Percentiles rank a stretch among this genome's conserved stretches.
phyloP scores from a whole-genome alignment of 2,113 vertebrate genomes.

The Ophthalmolycus amberensis region DNA sequence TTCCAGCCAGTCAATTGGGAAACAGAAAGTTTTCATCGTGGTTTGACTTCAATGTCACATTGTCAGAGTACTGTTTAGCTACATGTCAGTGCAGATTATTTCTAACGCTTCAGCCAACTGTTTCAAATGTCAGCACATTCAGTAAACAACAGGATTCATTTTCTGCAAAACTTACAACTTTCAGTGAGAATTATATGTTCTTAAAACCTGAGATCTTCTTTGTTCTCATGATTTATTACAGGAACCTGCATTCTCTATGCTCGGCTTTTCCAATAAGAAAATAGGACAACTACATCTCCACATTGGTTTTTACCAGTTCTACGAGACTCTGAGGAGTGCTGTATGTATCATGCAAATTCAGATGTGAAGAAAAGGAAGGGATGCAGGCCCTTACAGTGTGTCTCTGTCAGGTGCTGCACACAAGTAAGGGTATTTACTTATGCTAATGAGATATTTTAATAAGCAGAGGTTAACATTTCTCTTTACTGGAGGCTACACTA shows the following conservation, averaged over 20 bases:
- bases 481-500: slow-evolving; percentile 31
- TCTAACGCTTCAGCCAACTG: slow-evolving; percentile 59
- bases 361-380: neutral
- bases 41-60: slow-evolving; percentile 68
- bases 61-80: slow-evolving; percentile 54
- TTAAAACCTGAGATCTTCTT: slow-evolving; percentile 43
- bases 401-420: neutral
- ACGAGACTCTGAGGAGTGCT: slow-evolving; percentile 15
- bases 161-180: slow-evolving; percentile 42
- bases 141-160: slow-evolving; percentile 53
- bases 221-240: slow-evolving; percentile 44
- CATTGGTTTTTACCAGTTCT: slow-evolving; percentile 44
- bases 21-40: slow-evolving; percentile 39
- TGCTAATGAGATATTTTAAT: slow-evolving; percentile 49
- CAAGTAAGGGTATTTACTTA: slow-evolving; percentile 39
- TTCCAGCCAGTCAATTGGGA: slow-evolving; percentile 29
- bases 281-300: slow-evolving; percentile 37
- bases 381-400: neutral
- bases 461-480: slow-evolving; percentile 50
- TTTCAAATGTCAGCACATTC: slow-evolving; percentile 64
- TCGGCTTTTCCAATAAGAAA: slow-evolving; percentile 29
- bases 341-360: slow-evolving; percentile 10
- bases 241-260: neutral
- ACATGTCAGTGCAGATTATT: slow-evolving; percentile 63
- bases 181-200: slow-evolving; percentile 31